Conservation (phyloP, 2,113 vertebrate genomes). For the Zosterops borbonicus region DNA sequence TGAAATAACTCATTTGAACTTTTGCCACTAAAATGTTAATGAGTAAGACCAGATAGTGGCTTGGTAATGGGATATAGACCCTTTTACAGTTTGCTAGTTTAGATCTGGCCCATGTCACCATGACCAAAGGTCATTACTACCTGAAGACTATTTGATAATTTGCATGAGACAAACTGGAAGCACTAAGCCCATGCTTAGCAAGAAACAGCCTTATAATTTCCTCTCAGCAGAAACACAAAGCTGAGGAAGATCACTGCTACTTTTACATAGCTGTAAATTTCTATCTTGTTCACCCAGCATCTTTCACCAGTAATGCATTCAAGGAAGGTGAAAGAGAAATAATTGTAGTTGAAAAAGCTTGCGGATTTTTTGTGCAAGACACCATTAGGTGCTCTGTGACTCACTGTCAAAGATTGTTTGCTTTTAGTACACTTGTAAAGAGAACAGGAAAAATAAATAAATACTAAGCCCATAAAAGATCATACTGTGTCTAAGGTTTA, state of each 20-base stretch:
- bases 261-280: not conserved
- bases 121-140: conserved; percentile 37
- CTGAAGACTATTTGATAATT: conserved; percentile 6
- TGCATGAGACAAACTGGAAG: not conserved
- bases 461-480: not conserved
- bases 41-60: conserved; percentile 19
- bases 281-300: not conserved
- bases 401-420: not conserved
- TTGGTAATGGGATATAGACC: conserved; percentile 56
- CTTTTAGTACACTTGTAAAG: not conserved
- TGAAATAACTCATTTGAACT: conserved; percentile 70
- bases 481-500: not conserved
- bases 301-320: not conserved
- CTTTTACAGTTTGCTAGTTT: conserved; percentile 52
- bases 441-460: conserved; percentile 1
- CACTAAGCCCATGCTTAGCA: not conserved
- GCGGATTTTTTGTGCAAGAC: not conserved
- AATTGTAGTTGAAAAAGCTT: not conserved
- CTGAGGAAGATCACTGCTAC: not conserved
- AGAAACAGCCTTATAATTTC: not conserved
- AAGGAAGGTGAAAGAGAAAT: not conserved
- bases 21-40: conserved; percentile 70
- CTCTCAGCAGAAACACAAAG: not conserved
- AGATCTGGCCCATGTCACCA: conserved; percentile 11
- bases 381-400: not conserved